A percentile compares a stretch with the other conserved stretches of the same genome.
Conservation (phyloP, 2,797 vertebrate genomes). For the Rhodeus uyekii region DNA sequence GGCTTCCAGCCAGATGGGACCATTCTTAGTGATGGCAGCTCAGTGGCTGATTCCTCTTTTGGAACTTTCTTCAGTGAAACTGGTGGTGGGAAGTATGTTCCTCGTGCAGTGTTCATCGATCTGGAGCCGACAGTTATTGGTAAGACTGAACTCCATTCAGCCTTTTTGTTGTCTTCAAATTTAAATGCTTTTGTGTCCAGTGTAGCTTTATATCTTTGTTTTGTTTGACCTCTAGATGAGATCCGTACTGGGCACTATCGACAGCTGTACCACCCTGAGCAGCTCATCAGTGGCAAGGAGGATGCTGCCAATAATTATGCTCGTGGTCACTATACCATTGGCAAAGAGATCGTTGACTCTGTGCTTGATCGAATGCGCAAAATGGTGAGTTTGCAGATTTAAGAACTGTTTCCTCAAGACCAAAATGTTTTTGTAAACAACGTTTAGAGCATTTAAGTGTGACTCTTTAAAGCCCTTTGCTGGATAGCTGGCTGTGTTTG, state of each 20-base stretch:
- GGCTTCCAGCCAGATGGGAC: slow-evolving; percentile 46
- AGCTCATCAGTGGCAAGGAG: slow-evolving; percentile 57
- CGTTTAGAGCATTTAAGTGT: too few relatives aligned
- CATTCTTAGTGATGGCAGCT: not conserved
- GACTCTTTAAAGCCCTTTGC: not conserved
- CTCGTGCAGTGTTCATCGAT: slow-evolving; percentile 51
- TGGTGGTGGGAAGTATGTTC: slow-evolving; percentile 54
- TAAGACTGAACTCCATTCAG: not conserved
- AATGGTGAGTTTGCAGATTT: slow-evolving; percentile 31
- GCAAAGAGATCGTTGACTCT: slow-evolving; percentile 54
- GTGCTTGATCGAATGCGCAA: slow-evolving; percentile 54
- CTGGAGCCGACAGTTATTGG: slow-evolving; percentile 56
- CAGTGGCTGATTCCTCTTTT: slow-evolving; percentile 49
- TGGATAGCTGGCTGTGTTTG: not conserved
- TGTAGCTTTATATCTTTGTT: not conserved
- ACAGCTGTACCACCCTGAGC: slow-evolving; percentile 56
- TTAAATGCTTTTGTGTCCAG: fast-evolving
- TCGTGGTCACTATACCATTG: slow-evolving; percentile 56
- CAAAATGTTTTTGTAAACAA: too few relatives aligned
- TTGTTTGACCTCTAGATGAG: slow-evolving; percentile 39
- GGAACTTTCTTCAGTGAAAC: slow-evolving; percentile 60
- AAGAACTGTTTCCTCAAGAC: not conserved
- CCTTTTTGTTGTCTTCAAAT: too few relatives aligned
- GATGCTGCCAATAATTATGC: slow-evolving; percentile 60
- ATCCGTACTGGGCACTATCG: slow-evolving; percentile 47